Evolutionary conservation across 2,797 vertebrate genomes (phyloP), one percentile per base, ranked within the genome.

Genomic region (Acanthis flammea): DNA sequence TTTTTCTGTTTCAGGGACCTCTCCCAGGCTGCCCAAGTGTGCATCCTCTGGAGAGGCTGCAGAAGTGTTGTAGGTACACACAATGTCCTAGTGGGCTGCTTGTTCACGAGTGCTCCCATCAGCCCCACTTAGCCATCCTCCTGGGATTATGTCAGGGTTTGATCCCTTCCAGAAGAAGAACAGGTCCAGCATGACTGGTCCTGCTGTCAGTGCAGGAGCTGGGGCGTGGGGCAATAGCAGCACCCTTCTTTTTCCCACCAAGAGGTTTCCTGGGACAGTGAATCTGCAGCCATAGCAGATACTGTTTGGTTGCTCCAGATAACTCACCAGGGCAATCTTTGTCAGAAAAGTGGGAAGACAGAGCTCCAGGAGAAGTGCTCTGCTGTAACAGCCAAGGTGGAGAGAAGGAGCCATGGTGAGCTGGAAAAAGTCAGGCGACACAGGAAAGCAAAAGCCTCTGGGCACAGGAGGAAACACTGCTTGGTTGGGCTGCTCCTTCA

Each of bases 41-140:
- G 0, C 10, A 5, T 15, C 57, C 24, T 68, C 31, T 67, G 63
- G 19, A 35, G 44, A 60, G 4, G 42, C 22, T 24, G 27, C 47
- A 15, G n/a, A 79, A 57, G 48, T 35, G 23, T 28, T 86, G 10
- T 25, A 30, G 70, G 10, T 6, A 2, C 10, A 12, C 23, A 16
- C 62, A 60, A 1, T 13, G 19, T 81, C 60, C 18, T 28, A 5
- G 28, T 80, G 41, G 44, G 41, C 53, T 71, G 39, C 54, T 71
- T 35, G 31, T 30, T 54, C 77, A 21, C 0, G 0, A n/a, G 30
- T 23, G 67, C n/a, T 47, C 30, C 65, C 70, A 35, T 35, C 28
- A 19, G 2, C 31, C 39, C 15, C 45, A 6, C 5, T 35, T 25
- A 55, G 7, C 50, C 22, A 39, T 25, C 4, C 11, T 33, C 11